Base-by-base conservation (phyloP, 2,113 vertebrate species). In the Psilopsiagon aymara region DNA sequence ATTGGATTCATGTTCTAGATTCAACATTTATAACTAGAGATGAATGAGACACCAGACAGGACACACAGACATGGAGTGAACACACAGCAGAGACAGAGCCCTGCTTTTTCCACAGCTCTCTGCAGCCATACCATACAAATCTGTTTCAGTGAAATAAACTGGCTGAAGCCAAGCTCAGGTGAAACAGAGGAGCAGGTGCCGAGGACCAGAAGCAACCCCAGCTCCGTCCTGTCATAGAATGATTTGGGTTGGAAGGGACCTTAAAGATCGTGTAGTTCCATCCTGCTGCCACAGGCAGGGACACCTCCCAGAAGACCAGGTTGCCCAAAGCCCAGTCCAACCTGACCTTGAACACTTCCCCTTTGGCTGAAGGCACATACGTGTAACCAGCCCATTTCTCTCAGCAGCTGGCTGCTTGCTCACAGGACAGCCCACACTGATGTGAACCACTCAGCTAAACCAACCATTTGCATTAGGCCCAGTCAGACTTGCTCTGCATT, bases 11-110 rank as follows among this genome's bases (percentile, higher is more conserved):
- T 0, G 5, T 9, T 75, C 63, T 43, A 92, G n/a, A 70, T 49
- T 68, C n/a, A 59, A 55, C 31, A 43, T 33, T 77, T 77, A 4
- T 0, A 85, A 25, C 11, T 10, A 16, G 14, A 67, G 46, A 2
- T 43, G 28, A 18, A 35, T 53, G 35, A 93, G 37, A 51, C n/a
- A 46, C 1, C 1, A 1, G 29, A 25, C 43, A 52, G 39, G 20
- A 68, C 46, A 33, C 53, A 11, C 5, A 1, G 7, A 24, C 0
- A 0, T 8, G 18, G 88, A 37, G 4, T 1, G 2, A 90, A 52
- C 1, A 1, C 47, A 24, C 0, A 0, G 25, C 1, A 66, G n/a
- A 76, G 24, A 6, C 37, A 15, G 24, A 75, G 31, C 20, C 37
- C 46, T 41, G 14, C 31, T 55, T 79, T 55, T 55, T 37, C 43